Conservation (phyloP, 2,888 invertebrate species). For the Antheraea assamensis region DNA sequence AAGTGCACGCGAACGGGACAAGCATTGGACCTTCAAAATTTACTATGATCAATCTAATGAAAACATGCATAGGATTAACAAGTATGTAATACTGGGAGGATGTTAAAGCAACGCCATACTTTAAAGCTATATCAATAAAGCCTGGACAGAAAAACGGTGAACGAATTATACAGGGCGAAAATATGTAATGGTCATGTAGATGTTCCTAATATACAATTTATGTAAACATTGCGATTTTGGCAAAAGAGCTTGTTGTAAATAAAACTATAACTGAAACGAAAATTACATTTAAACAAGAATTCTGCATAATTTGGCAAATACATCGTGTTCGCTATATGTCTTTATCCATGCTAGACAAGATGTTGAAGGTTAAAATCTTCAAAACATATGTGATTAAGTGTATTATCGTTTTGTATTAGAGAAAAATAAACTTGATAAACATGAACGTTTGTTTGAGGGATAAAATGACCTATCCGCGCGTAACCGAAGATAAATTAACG, state of each 20-base stretch:
- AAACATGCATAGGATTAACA: conserved; percentile 24
- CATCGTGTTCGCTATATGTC: conserved; percentile 20
- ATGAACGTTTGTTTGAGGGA: conserved; percentile 19
- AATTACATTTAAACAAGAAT: conserved; percentile 21
- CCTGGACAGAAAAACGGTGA: background rate
- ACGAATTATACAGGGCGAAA: background rate
- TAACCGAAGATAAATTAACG: conserved; percentile 23
- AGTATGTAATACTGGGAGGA: background rate
- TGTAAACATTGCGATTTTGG: background rate
- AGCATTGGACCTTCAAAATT: conserved; percentile 68
- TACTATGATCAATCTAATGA: conserved; percentile 42
- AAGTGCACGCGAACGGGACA: conserved; percentile 73
- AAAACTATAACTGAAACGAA: background rate
- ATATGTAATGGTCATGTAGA: background rate
- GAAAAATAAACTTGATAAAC: conserved; percentile 20
- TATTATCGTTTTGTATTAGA: conserved; percentile 14
- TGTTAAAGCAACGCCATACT: background rate
- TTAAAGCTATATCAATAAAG: background rate
- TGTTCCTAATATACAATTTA: background rate
- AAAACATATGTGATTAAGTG: conserved; percentile 14
- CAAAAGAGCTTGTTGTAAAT: conserved; percentile 2
- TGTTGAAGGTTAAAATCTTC: conserved; percentile 22
- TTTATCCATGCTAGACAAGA: background rate
- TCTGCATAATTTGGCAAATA: conserved; percentile 51
- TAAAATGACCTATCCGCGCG: conserved; percentile 28